Base-by-base conservation (phyloP, 2,113 vertebrate genomes). In the Piaya cayana region DNA sequence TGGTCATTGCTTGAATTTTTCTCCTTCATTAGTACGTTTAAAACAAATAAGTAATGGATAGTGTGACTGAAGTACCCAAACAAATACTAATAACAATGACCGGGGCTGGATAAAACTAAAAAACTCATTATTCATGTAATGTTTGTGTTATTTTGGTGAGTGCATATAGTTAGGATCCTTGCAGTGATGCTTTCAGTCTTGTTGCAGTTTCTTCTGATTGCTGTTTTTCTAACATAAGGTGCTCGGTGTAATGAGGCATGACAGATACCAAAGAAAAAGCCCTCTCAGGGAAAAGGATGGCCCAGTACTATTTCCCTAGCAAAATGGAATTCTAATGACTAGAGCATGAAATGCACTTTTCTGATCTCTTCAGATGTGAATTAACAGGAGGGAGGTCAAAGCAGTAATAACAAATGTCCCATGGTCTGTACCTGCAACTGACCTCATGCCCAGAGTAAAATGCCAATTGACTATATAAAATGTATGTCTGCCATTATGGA, bases 261-360 rank as follows among this genome's bases (percentile, higher is more conserved):
- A 95, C 83, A 86, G 81, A 88, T 7, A 43, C 82, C 63, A 80
- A 42, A 93, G 82, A 81, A 89, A 63, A 87, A 79, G 37, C 20
- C 74, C 83, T 89, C 89, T 34, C 0, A 0, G 74, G 81, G 17
- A 42, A 84, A 87, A 58, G 71, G 68, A 85, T 53, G 89, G 88
- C 79, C 86, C 55, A 20, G 62, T 43, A 75, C 65, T 88, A 50
- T 85, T 90, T 92, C 68, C 60, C 62, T 52, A 88, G 86, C 5
- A 50, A 82, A 72, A 82, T 27, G 42, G 91, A 94, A 96, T 95
- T 95, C 85, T 93, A 96, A 95, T 90, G 92, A 55, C 60, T 92
- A 85, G 58, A 95, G 89, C 43, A 74, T 39, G 65, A 90, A 94
- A 93, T 64, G 37, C 30, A 74, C 60, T 77, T 90, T 78, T 94